Percentiles rank a stretch among this genome's conserved stretches.
These are phyloP conservation scores for Sminthopsis crassicaudata DNA, from an alignment of 2,113 vertebrate genomes.

Conservation along the genomic window DNA sequence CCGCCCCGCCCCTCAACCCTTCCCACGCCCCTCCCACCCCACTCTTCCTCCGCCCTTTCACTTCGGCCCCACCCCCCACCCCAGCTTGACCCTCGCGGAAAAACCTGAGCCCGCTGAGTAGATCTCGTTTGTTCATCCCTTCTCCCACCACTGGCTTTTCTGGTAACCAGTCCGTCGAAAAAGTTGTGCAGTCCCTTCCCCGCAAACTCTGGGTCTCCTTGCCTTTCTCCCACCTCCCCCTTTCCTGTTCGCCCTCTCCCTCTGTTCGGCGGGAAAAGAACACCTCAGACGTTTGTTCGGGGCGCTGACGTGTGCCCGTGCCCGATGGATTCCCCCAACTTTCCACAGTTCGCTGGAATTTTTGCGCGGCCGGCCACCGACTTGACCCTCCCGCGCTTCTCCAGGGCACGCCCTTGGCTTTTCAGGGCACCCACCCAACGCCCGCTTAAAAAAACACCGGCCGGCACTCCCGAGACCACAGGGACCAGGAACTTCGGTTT, in stretches of 20 bases:
- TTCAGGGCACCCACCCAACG: not conserved
- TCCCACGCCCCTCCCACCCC: rapidly evolving
- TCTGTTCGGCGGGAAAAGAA: rapidly evolving
- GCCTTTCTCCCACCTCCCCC: rapidly evolving
- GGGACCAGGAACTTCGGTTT: rapidly evolving
- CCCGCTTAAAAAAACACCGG: no score
- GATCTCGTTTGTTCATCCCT: not conserved
- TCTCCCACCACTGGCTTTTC: not conserved
- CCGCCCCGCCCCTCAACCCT: not conserved
- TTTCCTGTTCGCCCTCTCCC: rapidly evolving
- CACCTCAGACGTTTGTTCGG: rapidly evolving
- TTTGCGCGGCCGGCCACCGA: not conserved
- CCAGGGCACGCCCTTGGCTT: not conserved
- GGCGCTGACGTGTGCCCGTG: rapidly evolving
- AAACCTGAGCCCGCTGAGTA: no score
- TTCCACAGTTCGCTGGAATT: not conserved
- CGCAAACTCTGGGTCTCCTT: no score
- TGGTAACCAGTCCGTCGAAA: not conserved
- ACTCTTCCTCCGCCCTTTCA: rapidly evolving
- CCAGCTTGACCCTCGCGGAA: not conserved
- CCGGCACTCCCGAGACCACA: no score
- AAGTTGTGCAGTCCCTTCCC: rapidly evolving
- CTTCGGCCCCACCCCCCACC: rapidly evolving
- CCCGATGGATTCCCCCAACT: rapidly evolving
- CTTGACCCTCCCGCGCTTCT: not conserved